Evolutionary conservation across 2,888 invertebrate species (phyloP).

Genomic region (Dastarcus helophoroides): DNA sequence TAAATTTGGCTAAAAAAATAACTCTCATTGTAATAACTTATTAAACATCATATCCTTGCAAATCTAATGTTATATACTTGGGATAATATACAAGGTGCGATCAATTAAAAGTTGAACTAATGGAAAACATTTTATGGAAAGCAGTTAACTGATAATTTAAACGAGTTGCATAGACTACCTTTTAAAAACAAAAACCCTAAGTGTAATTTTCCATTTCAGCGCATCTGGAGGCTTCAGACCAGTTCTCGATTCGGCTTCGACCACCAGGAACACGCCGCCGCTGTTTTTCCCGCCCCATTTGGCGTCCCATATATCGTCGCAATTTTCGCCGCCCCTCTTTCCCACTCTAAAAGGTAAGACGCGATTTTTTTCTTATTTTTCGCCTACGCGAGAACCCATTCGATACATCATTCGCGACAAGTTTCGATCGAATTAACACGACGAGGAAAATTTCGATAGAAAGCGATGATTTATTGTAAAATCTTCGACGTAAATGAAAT

Average conservation of each 20-base stretch:
- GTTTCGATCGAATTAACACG: no score
- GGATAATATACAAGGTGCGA: no score
- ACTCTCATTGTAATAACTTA: no score
- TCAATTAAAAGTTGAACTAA: no score
- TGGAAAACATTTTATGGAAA: no score
- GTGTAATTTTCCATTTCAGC: constrained; percentile 37
- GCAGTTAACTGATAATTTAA: no score
- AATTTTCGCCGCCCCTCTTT: constrained; percentile 73
- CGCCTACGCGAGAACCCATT: constrained; percentile 1
- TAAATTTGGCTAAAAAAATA: no score
- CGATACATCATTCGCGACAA: constrained; percentile 3
- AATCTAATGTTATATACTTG: no score
- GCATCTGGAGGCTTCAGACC: constrained; percentile 48
- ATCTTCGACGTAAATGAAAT: constrained; percentile 17
- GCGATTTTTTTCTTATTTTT: constrained; percentile 5
- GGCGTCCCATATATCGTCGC: constrained; percentile 57
- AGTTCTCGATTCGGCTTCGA: constrained; percentile 45
- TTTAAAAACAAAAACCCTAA: no score
- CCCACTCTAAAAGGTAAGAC: constrained; percentile 63
- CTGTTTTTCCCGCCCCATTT: constrained; percentile 77
- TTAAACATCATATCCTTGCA: no score
- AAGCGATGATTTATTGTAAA: constrained; percentile 17
- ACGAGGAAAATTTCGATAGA: constrained; percentile 5
- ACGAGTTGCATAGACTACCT: no score
- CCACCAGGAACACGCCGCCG: constrained; percentile 49